Conservation (phyloP, 2,113 vertebrate genomes). For the Raphicerus campestris region DNA sequence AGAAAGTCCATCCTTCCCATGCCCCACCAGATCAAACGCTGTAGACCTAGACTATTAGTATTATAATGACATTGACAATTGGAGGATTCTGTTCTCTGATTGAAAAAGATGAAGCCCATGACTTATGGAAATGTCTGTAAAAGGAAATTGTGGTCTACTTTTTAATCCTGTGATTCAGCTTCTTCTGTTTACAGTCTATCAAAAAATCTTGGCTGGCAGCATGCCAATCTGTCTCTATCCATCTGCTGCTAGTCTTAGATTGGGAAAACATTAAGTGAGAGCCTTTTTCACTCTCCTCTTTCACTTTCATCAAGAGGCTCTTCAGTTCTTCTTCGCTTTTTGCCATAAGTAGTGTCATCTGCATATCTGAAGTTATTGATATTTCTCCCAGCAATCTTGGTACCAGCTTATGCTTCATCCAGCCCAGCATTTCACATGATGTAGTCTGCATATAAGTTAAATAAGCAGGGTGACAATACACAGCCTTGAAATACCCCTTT, state of each 20-base stretch:
- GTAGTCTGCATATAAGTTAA: not conserved
- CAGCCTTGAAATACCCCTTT: not conserved
- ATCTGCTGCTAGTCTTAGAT: not conserved
- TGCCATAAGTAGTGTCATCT: not conserved
- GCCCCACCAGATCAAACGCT: not conserved
- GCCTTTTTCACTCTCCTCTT: not conserved
- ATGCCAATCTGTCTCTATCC: not conserved
- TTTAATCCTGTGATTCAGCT: constrained; percentile 16
- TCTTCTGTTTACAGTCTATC: not conserved
- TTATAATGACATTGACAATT: not conserved
- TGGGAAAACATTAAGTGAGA: not conserved
- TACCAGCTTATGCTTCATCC: not conserved
- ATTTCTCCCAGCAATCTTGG: not conserved
- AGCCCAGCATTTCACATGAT: not conserved
- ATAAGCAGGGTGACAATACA: not conserved
- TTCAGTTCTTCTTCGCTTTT: not conserved
- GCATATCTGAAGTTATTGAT: not conserved
- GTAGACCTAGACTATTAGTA: not conserved
- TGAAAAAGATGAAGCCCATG: not conserved
- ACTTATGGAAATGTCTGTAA: not conserved
- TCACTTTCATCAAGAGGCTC: not conserved
- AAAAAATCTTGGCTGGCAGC: not conserved
- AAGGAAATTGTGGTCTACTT: constrained; percentile 38
- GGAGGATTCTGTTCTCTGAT: constrained; percentile 4
- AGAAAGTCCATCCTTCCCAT: not conserved